Evolutionary conservation across 2,888 invertebrate genomes (phyloP).

Genomic region (Scotopteryx bipunctaria): DNA sequence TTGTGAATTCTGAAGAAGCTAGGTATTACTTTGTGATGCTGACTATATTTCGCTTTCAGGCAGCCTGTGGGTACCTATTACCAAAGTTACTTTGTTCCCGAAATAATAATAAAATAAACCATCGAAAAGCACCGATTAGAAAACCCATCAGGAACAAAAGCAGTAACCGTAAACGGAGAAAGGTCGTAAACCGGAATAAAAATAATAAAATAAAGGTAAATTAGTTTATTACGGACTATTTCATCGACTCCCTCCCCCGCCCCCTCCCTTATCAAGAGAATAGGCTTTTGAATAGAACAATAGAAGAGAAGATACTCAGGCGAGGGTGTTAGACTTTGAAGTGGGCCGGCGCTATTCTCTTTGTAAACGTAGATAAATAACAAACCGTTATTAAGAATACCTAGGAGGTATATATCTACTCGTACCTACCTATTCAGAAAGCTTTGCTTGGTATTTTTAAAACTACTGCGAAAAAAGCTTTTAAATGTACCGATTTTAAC

Average conservation of each 20-base stretch:
- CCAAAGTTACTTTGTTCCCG: background rate
- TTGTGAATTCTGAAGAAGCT: too few relatives aligned
- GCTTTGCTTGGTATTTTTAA: too few relatives aligned
- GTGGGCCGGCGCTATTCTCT: slow-evolving; percentile 17
- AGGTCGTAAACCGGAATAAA: slow-evolving; percentile 30
- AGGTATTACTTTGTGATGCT: too few relatives aligned
- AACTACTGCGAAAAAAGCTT: too few relatives aligned
- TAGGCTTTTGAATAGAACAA: too few relatives aligned
- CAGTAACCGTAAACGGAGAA: slow-evolving; percentile 26
- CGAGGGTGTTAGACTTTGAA: slow-evolving; percentile 15
- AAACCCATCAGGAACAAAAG: slow-evolving; percentile 23
- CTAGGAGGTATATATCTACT: too few relatives aligned
- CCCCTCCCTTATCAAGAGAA: background rate
- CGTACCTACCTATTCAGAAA: background rate
- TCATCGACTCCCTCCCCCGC: slow-evolving; percentile 9
- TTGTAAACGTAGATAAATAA: background rate
- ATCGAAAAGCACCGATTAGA: slow-evolving; percentile 15
- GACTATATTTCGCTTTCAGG: too few relatives aligned
- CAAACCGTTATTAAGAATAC: too few relatives aligned
- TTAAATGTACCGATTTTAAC: too few relatives aligned
- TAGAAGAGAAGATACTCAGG: slow-evolving; percentile 3
- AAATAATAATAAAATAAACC: slow-evolving; percentile 13
- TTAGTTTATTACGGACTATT: slow-evolving; percentile 34
- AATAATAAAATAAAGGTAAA: slow-evolving; percentile 36
- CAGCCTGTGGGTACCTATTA: background rate